Conservation (phyloP, 30 jellyfish, hydroid and myxozoan species). For the Pseudorhiza aurosa region DNA sequence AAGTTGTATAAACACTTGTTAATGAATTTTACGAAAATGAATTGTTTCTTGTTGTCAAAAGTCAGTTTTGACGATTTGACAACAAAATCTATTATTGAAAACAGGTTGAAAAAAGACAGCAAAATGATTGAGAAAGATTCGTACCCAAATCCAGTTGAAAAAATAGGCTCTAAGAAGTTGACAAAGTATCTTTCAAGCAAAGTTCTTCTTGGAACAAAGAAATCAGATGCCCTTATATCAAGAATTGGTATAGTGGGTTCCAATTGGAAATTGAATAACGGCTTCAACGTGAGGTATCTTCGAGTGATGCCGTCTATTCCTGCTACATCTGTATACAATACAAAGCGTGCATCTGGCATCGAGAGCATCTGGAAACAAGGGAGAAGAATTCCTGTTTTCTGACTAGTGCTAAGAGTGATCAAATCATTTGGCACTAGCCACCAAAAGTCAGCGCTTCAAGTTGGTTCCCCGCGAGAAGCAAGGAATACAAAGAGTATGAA, state of each 20-base stretch:
- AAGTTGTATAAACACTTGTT: conserved; percentile 67
- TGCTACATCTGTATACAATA: neutral
- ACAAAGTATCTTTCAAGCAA: neutral
- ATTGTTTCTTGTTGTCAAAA: conserved; percentile 46
- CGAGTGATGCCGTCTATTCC: neutral
- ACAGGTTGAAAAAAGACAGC: neutral
- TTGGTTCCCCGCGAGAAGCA: neutral
- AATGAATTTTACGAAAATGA: conserved; percentile 34
- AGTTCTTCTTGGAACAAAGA: neutral
- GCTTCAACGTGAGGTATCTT: neutral
- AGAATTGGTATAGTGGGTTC: neutral
- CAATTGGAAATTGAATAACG: neutral
- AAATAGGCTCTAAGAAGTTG: neutral
- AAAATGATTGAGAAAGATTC: neutral
- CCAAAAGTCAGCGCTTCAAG: neutral
- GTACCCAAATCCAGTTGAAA: neutral
- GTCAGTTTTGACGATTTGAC: neutral
- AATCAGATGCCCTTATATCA: neutral
- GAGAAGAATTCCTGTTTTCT: conserved; percentile 54
- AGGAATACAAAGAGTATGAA: neutral
- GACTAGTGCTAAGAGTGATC: conserved; percentile 49
- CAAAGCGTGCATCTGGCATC: neutral
- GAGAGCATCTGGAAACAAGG: conserved; percentile 18
- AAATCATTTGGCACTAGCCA: neutral
- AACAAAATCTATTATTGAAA: conserved; percentile 1